These are phyloP conservation scores for Endomychus coccineus DNA, from an alignment of 2,888 invertebrate genomes.

Conservation along the genomic window DNA sequence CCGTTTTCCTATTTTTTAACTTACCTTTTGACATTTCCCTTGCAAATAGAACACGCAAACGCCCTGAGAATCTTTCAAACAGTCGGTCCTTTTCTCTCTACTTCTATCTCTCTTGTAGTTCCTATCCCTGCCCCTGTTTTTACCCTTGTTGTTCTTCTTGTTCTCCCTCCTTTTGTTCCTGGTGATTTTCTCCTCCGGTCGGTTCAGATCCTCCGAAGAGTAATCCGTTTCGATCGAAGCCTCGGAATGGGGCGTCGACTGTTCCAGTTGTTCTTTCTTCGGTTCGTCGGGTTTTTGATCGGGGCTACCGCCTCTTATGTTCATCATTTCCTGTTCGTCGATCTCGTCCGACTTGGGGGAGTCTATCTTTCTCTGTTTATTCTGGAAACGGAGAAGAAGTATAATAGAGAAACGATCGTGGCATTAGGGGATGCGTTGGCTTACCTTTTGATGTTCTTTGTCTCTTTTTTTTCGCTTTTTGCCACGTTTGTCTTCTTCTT, in stretches of 20 bases:
- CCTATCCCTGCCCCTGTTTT: conserved; percentile 27
- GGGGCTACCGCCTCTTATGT: conserved; percentile 71
- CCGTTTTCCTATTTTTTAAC: conserved; percentile 10
- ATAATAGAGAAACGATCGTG: no score
- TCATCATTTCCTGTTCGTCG: conserved; percentile 75
- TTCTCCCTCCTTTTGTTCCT: conserved; percentile 16
- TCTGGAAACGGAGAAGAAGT: conserved; percentile 26
- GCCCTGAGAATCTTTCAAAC: conserved; percentile 59
- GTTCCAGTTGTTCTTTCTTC: conserved; percentile 14
- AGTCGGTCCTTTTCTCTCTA: conserved; percentile 40
- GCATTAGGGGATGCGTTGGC: no score
- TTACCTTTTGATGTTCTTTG: conserved; percentile 49
- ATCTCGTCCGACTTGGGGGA: conserved; percentile 47
- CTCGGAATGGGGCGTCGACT: conserved; percentile 31
- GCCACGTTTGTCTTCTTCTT: conserved; percentile 49
- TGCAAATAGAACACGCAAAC: conserved; percentile 82
- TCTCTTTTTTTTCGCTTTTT: conserved; percentile 52
- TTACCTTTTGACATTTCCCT: conserved; percentile 73
- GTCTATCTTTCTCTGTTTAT: conserved; percentile 50
- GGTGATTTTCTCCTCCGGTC: conserved; percentile 19
- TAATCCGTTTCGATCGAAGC: conserved; percentile 53
- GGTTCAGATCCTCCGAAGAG: conserved; percentile 40
- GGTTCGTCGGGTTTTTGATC: conserved; percentile 4
- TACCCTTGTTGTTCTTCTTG: conserved; percentile 20
- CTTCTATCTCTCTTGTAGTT: conserved; percentile 42